Base-by-base conservation (phyloP, 64 coral and sea anemone species). In the Cladopsammia gracilis region DNA sequence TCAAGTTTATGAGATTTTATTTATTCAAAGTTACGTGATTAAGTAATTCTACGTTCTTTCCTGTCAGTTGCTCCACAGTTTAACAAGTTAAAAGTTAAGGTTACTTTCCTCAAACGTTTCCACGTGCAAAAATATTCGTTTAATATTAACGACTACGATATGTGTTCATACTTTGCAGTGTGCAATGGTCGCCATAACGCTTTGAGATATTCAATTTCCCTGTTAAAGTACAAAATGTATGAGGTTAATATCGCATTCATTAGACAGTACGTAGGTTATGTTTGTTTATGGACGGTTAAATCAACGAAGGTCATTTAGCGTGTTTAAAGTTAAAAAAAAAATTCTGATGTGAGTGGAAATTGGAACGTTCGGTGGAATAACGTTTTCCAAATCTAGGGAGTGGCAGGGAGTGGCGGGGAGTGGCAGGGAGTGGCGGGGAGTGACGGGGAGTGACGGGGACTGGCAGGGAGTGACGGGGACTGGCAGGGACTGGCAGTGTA, bases 121-220 rank as follows among this genome's bases (percentile, higher is more conserved):
- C 19, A 64, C 4, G 61, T 16, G 15, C 16, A 64, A 64, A 64
- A 11, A 64, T 43, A 72, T 45, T 42, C 45, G 5, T 77, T 22
- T 53, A 52, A 1, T 54, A 50, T 6, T n/a, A 13, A 79, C 19
- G 23, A 59, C 52, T 59, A 34, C 12, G 54, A 71, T 50, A 60
- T 53, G 75, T 48, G 45, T 83, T 76, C 95, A 72, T 96, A 96
- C 95, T 96, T 96, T 89, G 90, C 53, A 67, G 86, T 82, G 77
- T 72, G 83, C 14, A 83, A 85, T 67, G 94, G 94, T 54, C 79
- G 95, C 95, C 95, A 93, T 83, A 87, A 71, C 60, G 90, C 90
- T 93, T 93, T 96, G n/a, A 96, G 79, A 77, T 86, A 89, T 73
- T 96, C 95, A 89, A 93, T 65, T 70, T 93, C 90, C 90, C 95